Base-by-base conservation (phyloP, 2,797 vertebrate genomes). In the Protosalanx chinensis region DNA sequence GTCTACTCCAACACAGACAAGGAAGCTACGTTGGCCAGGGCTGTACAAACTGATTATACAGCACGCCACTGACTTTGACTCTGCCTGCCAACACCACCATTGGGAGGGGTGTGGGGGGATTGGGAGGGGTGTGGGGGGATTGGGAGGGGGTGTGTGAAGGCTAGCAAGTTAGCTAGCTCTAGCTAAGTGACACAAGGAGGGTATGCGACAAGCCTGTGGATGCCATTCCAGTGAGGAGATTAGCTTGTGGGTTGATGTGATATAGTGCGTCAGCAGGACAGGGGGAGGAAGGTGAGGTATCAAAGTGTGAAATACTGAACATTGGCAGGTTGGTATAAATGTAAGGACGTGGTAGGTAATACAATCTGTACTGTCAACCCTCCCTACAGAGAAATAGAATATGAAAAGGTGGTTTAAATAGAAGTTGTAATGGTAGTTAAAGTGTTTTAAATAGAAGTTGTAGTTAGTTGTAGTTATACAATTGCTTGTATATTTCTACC, bases 191-290 rank as follows among this genome's bases (percentile, higher is more conserved):
- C 46, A 6, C 65, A 56, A 8, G 37, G 27, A 51, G 20, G 23
- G 15, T n/a, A 27, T 49, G 65, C 18, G 27, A 53, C 49, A 53
- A 16, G 10, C 49, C 65, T 15, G 37, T 8, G 20, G 65, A 51
- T 53, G 27, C 8, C 49, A 8, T 29, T 46, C 41, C 33, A 13
- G 29, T 29, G 46, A 15, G 27, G 27, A 27, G 65, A 67, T 67
- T 67, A 67, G 6, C 46, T 37, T 60, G 10, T 29, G 58, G 58
- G 58, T 27, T 60, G 58, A 60, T 23, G 58, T 60, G 58, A 29
- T 60, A 27, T 23, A 60, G 2, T 7, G 27, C 58, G 23, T 60
- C 58, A 27, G 53, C 33, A 53, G 53, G 27, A 35, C 49, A 30
- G 53, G 27, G 46, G 16, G 32, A 60, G 68, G 32, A 23, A 20